Conservation (phyloP, 2,113 vertebrate genomes). For the Aix galericulata region DNA sequence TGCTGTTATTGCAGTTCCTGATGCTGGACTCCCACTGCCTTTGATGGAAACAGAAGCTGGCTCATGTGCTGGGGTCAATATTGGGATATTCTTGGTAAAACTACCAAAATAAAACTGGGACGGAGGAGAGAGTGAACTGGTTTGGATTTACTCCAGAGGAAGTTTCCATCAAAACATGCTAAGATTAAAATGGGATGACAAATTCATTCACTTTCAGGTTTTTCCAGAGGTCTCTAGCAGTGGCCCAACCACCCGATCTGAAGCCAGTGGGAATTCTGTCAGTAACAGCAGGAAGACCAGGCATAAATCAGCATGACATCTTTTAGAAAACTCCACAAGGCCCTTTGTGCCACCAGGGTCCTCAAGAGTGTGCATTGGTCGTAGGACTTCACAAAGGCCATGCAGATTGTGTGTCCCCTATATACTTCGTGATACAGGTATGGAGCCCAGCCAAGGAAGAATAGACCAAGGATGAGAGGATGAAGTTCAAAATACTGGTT, state of each 20-base stretch:
- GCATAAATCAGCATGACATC: background rate
- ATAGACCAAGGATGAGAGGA: background rate
- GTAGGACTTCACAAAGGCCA: background rate
- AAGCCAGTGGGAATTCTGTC: background rate
- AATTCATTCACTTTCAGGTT: rapidly evolving
- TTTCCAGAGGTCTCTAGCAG: background rate
- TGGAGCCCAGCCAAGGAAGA: background rate
- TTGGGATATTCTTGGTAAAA: background rate
- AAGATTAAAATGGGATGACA: background rate
- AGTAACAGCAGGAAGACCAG: background rate
- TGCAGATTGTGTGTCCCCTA: background rate
- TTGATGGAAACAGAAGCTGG: background rate
- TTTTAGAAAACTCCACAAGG: background rate
- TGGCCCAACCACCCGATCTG: background rate
- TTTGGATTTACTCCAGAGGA: background rate
- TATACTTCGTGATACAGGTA: background rate
- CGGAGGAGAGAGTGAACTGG: background rate
- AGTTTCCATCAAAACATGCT: background rate
- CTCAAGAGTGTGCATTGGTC: background rate
- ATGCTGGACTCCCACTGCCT: background rate
- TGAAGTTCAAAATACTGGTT: background rate
- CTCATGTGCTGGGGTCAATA: background rate
- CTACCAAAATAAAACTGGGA: background rate
- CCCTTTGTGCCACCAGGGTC: background rate
- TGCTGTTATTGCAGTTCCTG: background rate